phyloP scores from a whole-genome alignment of 1,140 invertebrate genomes.

The Drosophila punjabiensis region DNA sequence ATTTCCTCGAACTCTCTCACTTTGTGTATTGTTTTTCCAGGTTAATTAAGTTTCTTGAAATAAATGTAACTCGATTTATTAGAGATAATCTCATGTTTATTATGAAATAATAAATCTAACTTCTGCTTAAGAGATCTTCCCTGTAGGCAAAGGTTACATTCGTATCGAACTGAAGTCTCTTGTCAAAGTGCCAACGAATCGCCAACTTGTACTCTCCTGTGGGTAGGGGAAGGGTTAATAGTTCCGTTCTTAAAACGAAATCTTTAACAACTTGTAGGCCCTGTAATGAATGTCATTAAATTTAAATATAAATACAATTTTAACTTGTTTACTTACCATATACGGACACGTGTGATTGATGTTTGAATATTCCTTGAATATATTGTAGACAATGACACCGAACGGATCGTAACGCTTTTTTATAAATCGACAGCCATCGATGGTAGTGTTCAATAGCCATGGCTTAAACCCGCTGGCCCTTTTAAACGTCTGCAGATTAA shows the following conservation, averaged over 20 bases:
- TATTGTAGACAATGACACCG: slow-evolving; percentile 1
- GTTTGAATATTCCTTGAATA: slow-evolving; percentile 17
- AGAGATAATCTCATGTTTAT: no score
- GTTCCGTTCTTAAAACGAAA: slow-evolving; percentile 3
- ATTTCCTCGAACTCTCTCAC: background rate
- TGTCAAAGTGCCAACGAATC: background rate
- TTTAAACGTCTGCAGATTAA: background rate
- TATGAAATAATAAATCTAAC: background rate
- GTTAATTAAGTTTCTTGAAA: background rate
- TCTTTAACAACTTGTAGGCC: slow-evolving; percentile 2
- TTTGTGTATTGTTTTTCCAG: background rate
- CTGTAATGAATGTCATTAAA: background rate
- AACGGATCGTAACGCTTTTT: slow-evolving; percentile 14
- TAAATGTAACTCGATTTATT: background rate
- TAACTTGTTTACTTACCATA: slow-evolving; percentile 12
- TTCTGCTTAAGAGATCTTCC: background rate
- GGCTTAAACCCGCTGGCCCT: slow-evolving; percentile 39
- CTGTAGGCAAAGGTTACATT: slow-evolving; percentile 1
- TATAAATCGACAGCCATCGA: slow-evolving; percentile 31
- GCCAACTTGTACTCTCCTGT: slow-evolving; percentile 22
- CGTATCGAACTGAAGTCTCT: background rate
- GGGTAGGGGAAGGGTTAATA: slow-evolving; percentile 1
- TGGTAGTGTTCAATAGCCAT: slow-evolving; percentile 5
- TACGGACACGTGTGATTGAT: slow-evolving; percentile 50
- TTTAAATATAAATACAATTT: background rate